phyloP scores from a whole-genome alignment of 2,888 invertebrate species.

The Odontothrips loti region DNA sequence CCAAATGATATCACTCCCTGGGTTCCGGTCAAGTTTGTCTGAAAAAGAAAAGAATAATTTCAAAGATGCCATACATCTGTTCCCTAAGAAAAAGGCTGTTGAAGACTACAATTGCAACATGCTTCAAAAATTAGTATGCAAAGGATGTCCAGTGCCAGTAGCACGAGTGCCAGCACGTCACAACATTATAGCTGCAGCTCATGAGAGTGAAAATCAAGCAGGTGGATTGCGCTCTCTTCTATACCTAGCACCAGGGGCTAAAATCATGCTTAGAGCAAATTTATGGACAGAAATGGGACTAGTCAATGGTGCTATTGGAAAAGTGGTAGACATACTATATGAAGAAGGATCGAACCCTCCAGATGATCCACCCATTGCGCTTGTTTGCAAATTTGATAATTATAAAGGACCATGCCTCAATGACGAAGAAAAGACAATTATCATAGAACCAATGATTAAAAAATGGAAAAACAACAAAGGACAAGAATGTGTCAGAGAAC shows the following conservation, averaged over 20 bases:
- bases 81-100: neutral
- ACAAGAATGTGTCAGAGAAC: conserved; percentile 34
- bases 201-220: neutral
- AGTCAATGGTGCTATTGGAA: conserved; percentile 39
- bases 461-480: neutral
- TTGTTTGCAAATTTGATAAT: neutral
- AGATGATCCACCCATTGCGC: conserved; percentile 15
- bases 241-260: neutral
- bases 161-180: neutral
- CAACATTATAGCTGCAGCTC: neutral
- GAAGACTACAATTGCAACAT: neutral
- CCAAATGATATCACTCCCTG: too few relatives aligned
- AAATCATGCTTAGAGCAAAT: neutral
- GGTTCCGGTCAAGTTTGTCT: neutral
- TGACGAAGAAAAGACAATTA: neutral
- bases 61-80: conserved; percentile 8
- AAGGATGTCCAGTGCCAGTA: neutral
- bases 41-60: neutral
- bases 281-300: conserved; percentile 35
- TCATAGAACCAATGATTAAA: neutral
- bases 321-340: conserved; percentile 34
- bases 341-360: conserved; percentile 35
- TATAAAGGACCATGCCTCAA: neutral
- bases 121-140: neutral
- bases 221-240: neutral